phyloP scores from a whole-genome alignment of 2,797 vertebrate genomes.

The Sebastes trivittatus region DNA sequence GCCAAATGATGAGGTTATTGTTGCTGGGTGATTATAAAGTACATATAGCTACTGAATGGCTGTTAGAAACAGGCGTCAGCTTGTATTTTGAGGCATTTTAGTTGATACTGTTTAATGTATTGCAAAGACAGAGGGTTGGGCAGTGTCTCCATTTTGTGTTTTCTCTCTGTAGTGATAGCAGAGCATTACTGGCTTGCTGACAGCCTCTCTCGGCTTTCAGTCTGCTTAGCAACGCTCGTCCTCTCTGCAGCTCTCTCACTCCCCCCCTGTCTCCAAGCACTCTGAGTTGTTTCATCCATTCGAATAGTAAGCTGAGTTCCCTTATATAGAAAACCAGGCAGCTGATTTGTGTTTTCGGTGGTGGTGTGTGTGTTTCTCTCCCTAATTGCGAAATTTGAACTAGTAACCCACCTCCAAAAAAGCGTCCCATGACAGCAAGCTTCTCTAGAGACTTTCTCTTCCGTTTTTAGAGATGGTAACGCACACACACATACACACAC shows the following conservation, averaged over 20 bases:
- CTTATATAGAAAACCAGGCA: slow-evolving; percentile 37
- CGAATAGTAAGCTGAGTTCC: slow-evolving; percentile 50
- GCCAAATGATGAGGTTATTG: not conserved
- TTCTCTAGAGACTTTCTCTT: slow-evolving; percentile 27
- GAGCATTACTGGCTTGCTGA: slow-evolving; percentile 70
- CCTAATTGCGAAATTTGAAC: slow-evolving; percentile 34
- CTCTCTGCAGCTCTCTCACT: slow-evolving; percentile 69
- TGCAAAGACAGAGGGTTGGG: slow-evolving; percentile 43
- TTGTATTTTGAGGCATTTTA: slow-evolving; percentile 20
- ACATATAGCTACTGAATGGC: not conserved
- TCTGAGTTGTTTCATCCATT: slow-evolving; percentile 59
- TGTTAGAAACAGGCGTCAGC: not conserved
- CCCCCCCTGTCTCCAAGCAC: slow-evolving; percentile 68
- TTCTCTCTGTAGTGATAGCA: slow-evolving; percentile 62
- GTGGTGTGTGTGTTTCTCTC: not conserved
- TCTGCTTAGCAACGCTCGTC: slow-evolving; percentile 80
- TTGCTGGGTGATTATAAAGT: not conserved
- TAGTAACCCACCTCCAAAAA: slow-evolving; percentile 31
- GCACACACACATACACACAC: not conserved
- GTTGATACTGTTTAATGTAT: slow-evolving; percentile 33
- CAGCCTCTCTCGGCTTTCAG: slow-evolving; percentile 73
- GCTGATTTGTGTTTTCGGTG: slow-evolving; percentile 24
- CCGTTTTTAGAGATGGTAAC: slow-evolving; percentile 19
- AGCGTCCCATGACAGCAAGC: not conserved
- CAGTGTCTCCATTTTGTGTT: slow-evolving; percentile 77